Percentiles rank a stretch among this genome's conserved stretches.
Conservation (phyloP, 2,888 invertebrate genomes). For the Asteroscopus sphinx region DNA sequence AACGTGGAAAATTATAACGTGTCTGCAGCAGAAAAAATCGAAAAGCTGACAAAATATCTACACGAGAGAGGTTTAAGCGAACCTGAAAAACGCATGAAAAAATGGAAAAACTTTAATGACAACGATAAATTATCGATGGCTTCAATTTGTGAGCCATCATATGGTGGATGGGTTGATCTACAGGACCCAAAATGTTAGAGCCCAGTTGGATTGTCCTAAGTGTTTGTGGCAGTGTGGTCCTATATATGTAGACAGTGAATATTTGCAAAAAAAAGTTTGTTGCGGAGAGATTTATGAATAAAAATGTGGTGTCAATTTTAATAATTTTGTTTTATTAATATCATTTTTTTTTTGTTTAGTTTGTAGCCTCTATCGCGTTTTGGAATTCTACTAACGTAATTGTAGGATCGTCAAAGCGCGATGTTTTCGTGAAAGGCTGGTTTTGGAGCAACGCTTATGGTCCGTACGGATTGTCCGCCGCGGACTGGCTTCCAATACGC, state of each 20-base stretch:
- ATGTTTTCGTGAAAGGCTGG: too few relatives aligned
- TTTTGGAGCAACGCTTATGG: too few relatives aligned
- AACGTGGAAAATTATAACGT: conserved; percentile 56
- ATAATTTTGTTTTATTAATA: too few relatives aligned
- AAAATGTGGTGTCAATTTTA: conserved; percentile 69
- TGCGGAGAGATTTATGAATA: conserved; percentile 69
- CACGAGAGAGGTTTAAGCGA: conserved; percentile 62
- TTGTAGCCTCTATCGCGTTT: too few relatives aligned
- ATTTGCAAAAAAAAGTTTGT: conserved; percentile 63
- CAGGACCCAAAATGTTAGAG: conserved; percentile 58
- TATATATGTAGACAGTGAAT: conserved; percentile 77
- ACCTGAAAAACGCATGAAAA: conserved; percentile 63
- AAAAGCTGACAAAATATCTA: conserved; percentile 85
- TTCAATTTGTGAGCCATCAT: too few relatives aligned
- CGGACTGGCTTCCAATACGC: too few relatives aligned
- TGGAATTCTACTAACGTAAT: too few relatives aligned
- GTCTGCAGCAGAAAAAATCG: conserved; percentile 84
- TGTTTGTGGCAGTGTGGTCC: conserved; percentile 87
- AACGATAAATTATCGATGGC: too few relatives aligned
- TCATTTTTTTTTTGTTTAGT: too few relatives aligned
- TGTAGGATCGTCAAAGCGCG: too few relatives aligned
- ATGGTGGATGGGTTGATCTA: conserved; percentile 72
- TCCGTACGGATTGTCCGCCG: too few relatives aligned
- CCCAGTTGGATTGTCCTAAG: conserved; percentile 74
- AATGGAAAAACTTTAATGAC: too few relatives aligned